These are phyloP conservation scores for Drepanosiphum platanoidis DNA, from an alignment of 2,888 invertebrate species.

Conservation along the genomic window DNA sequence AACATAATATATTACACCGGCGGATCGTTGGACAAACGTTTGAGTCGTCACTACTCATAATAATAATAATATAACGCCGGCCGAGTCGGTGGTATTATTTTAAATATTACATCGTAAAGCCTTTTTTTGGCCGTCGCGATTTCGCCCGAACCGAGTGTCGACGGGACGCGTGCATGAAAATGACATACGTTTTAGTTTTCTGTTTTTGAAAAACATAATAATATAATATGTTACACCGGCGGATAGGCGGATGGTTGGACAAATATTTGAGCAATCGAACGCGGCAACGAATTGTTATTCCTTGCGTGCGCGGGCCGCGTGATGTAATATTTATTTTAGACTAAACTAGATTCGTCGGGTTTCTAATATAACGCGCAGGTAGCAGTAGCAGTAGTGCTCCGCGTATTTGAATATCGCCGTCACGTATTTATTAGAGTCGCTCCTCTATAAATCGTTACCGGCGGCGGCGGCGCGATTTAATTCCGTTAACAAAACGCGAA, in stretches of 20 bases:
- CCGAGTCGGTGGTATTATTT: too few relatives aligned
- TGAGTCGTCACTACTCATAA: too few relatives aligned
- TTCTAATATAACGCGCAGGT: not conserved
- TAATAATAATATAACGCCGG: too few relatives aligned
- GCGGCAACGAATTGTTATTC: not conserved
- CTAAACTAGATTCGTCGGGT: not conserved
- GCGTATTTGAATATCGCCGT: not conserved
- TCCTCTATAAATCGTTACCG: not conserved
- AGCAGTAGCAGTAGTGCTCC: too few relatives aligned
- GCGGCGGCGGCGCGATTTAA: not conserved
- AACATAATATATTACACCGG: too few relatives aligned
- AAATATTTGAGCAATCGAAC: not conserved
- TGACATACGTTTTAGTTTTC: not conserved
- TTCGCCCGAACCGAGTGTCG: too few relatives aligned
- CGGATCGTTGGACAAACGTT: too few relatives aligned
- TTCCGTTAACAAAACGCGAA: not conserved
- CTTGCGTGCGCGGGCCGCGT: not conserved
- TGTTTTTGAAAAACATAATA: not conserved
- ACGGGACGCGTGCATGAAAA: too few relatives aligned
- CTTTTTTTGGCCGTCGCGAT: too few relatives aligned
- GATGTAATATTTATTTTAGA: not conserved
- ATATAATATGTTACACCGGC: not conserved
- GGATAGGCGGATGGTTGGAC: too few relatives aligned
- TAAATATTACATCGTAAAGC: too few relatives aligned
- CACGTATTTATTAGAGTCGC: not conserved